Conservation (phyloP, 2,888 invertebrate species). For the Proisotoma minuta region DNA sequence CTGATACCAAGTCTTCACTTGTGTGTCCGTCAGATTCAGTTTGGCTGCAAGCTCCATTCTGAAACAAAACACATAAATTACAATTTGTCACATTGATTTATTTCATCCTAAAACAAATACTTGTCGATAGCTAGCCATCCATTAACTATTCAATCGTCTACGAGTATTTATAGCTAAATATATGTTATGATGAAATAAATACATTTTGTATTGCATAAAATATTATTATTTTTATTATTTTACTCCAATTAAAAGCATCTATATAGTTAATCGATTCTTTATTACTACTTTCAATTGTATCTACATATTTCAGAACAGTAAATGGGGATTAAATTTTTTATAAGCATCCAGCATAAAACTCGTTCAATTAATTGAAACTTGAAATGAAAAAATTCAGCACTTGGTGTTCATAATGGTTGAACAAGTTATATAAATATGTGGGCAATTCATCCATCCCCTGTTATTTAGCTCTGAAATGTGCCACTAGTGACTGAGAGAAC, state of each 20-base stretch:
- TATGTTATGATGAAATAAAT: too few relatives aligned
- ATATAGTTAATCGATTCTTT: too few relatives aligned
- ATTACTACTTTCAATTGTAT: background rate
- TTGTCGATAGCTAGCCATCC: too few relatives aligned
- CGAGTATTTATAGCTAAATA: too few relatives aligned
- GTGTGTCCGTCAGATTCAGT: slow-evolving; percentile 93
- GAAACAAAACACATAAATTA: slow-evolving; percentile 49
- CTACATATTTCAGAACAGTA: background rate
- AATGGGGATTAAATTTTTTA: background rate
- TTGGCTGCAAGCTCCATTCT: slow-evolving; percentile 95
- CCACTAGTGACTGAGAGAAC: slow-evolving; percentile 11
- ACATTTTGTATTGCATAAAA: too few relatives aligned
- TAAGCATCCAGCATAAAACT: background rate
- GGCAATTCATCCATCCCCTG: background rate
- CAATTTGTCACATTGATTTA: slow-evolving; percentile 6
- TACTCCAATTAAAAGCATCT: too few relatives aligned
- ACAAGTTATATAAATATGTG: background rate
- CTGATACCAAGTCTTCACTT: slow-evolving; percentile 99
- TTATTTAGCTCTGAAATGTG: background rate
- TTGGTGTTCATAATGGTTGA: slow-evolving; percentile 7
- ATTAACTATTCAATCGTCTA: too few relatives aligned
- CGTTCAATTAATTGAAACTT: slow-evolving; percentile 18
- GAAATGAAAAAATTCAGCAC: slow-evolving; percentile 4
- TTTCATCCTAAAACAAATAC: too few relatives aligned
- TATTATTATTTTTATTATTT: too few relatives aligned